Conservation (phyloP, 1,140 invertebrate species). For the Meloidogyne exigua region DNA sequence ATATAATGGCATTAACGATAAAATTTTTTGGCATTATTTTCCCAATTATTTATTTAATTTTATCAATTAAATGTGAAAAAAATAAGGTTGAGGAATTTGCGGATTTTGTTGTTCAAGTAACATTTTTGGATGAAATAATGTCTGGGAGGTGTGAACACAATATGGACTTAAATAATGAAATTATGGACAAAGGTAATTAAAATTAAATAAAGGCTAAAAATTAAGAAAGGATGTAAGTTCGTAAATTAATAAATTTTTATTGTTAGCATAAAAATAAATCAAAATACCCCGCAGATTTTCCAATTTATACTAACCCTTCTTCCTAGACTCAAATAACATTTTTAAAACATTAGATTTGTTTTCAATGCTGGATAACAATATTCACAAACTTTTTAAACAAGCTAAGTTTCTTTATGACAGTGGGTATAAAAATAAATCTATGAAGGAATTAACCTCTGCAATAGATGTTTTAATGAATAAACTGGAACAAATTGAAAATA, state of each 20-base stretch:
- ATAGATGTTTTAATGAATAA: not conserved
- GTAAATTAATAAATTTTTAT: too few species aligned
- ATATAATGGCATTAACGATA: not conserved
- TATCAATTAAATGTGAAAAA: not conserved
- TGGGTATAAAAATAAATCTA: not conserved
- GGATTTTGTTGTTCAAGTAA: not conserved
- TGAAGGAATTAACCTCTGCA: not conserved
- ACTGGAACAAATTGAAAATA: not conserved
- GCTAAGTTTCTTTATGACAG: not conserved
- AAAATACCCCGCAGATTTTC: too few species aligned
- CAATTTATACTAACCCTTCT: too few species aligned
- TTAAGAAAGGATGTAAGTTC: too few species aligned
- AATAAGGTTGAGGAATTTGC: not conserved
- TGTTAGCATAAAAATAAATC: too few species aligned
- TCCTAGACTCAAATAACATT: not conserved
- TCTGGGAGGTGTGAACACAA: not conserved
- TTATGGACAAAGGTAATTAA: not conserved
- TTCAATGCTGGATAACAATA: not conserved
- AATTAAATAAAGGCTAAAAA: too few species aligned
- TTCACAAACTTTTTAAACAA: not conserved
- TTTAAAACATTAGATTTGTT: not conserved
- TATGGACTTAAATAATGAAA: not conserved
- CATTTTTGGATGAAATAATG: conserved; percentile 2
- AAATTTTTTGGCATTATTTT: not conserved
- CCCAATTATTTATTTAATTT: not conserved